These are phyloP conservation scores for Archips xylosteana DNA, from an alignment of 2,888 invertebrate species.

Conservation along the genomic window DNA sequence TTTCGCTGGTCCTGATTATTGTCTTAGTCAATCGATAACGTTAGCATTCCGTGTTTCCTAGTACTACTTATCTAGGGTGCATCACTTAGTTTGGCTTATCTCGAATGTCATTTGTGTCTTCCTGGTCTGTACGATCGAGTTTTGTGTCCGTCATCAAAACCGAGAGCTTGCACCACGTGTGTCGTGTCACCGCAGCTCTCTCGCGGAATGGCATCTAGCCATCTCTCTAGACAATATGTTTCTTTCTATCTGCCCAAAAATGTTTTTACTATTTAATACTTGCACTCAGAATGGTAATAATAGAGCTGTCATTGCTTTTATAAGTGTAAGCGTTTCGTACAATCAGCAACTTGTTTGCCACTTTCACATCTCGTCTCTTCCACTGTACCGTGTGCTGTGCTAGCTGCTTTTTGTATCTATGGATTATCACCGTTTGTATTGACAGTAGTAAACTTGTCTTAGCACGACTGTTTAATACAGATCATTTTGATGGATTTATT, in stretches of 20 bases:
- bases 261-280: slow-evolving; percentile 69
- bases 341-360: slow-evolving; percentile 82
- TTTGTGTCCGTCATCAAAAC: slow-evolving; percentile 61
- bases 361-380: slow-evolving; percentile 83
- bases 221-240: slow-evolving; percentile 20
- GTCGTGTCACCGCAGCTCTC: slow-evolving; percentile 23
- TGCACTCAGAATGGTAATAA: slow-evolving; percentile 84
- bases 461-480: slow-evolving; percentile 73
- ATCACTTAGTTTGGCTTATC: slow-evolving; percentile 81
- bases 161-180: slow-evolving; percentile 62
- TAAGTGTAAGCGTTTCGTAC: slow-evolving; percentile 84
- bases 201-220: slow-evolving; percentile 32
- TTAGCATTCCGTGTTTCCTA: slow-evolving; percentile 65
- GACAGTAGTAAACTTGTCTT: slow-evolving; percentile 73
- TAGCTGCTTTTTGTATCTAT: slow-evolving; percentile 86
- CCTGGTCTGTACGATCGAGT: slow-evolving; percentile 69
- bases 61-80: slow-evolving; percentile 75
- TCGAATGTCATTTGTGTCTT: slow-evolving; percentile 73
- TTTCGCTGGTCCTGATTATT: slow-evolving; percentile 78
- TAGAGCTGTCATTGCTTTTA: slow-evolving; percentile 85
- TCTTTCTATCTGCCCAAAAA: slow-evolving; percentile 76
- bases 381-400: slow-evolving; percentile 85
- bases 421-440: slow-evolving; percentile 81
- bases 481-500: slow-evolving; percentile 53
- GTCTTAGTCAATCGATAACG: slow-evolving; percentile 67